Evolutionary conservation across 92 coral and sea anemone species (phyloP), one percentile per base, ranked within the genome.

Genomic region (Blastomussa wellsi): DNA sequence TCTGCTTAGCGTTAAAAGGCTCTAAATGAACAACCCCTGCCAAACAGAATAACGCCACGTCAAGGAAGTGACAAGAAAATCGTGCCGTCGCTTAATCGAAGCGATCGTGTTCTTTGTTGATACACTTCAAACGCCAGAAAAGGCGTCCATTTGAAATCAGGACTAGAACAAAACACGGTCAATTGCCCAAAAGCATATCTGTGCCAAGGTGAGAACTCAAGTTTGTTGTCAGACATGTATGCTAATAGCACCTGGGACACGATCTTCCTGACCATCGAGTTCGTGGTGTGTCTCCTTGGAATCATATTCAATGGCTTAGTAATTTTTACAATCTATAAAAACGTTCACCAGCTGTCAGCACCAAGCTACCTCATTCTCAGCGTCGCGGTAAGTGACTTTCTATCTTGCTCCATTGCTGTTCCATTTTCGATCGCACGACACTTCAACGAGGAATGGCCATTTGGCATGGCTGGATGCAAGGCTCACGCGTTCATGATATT

Each of bases 401-500:
- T 87, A 9, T 85, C 90, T 53, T 78, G 93, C 28, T 80, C 88
- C 19, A 33, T 90, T 17, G 87, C 91, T 22, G 42, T 92, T 66
- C 95, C 95, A 26, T 64, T 90, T 57, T 89, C 93, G 44, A 60
- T 90, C 76, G 84, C 70, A 26, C 78, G 93, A 11, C 78, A 76
- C 52, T 60, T 89, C 32, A 67, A 76, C 68, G 68, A 77, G 19
- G 32, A 73, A 22, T 92, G 95, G 95, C 88, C 93, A 2, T 86
- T 74, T 69, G 90, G 88, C 12, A 28, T 41, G 60, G 74, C 60
- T 60, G 92, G 92, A 6, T 92, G 95, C 33, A 37, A 86, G n/a
- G 75, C 86, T 26, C 95, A 92, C 73, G 95, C 95, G 19, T 92
- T 92, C 47, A 84, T 92, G 60, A 86, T 92, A 38, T 92, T 89